phyloP scores from a whole-genome alignment of 2,888 invertebrate species.

The Apoderus coryli region DNA sequence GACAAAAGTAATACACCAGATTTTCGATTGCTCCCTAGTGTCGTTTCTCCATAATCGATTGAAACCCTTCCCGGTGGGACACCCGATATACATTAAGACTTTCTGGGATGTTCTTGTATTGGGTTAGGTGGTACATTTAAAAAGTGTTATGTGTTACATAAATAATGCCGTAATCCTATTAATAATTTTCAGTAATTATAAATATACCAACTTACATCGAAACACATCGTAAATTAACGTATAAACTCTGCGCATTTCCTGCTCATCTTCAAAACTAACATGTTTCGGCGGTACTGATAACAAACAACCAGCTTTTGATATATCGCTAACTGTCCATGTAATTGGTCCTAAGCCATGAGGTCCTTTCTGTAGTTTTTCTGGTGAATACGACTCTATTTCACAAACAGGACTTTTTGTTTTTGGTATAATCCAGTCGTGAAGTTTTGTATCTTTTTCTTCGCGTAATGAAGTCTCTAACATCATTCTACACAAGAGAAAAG shows the following conservation, averaged over 20 bases:
- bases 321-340: slow-evolving; percentile 33
- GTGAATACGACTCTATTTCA: slow-evolving; percentile 4
- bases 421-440: slow-evolving; percentile 30
- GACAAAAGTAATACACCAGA: no score
- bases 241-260: slow-evolving; percentile 59
- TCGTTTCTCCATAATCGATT: no score
- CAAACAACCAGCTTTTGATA: slow-evolving; percentile 42
- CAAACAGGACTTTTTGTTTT: slow-evolving; percentile 15
- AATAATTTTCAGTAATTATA: no score
- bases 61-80: no score
- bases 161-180: no score
- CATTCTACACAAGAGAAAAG: slow-evolving; percentile 12
- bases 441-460: slow-evolving; percentile 21
- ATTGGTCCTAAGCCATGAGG: slow-evolving; percentile 18
- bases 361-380: slow-evolving; percentile 9
- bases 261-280: slow-evolving; percentile 45
- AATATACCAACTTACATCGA: slow-evolving; percentile 48
- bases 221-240: slow-evolving; percentile 61
- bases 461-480: slow-evolving; percentile 16
- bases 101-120: no score
- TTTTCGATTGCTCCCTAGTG: no score
- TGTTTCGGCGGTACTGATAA: slow-evolving; percentile 36
- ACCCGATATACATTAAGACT: no score
- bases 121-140: no score
- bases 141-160: no score